phyloP scores from a whole-genome alignment of 2,888 invertebrate genomes.

The Eilema caniola region DNA sequence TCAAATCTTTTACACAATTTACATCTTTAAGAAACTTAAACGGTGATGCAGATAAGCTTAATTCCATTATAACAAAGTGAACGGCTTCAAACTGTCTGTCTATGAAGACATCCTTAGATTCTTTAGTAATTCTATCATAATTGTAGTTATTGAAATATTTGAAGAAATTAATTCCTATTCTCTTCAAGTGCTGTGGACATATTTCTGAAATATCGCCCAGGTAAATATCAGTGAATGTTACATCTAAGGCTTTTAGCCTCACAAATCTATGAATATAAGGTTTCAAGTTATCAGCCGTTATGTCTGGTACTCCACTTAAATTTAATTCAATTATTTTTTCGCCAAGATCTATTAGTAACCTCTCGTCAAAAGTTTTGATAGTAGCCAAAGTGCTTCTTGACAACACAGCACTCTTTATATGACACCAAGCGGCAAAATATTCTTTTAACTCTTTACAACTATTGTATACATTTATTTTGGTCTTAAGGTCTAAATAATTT shows the following conservation, averaged over 20 bases:
- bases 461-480: constrained; percentile 52
- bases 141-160: constrained; percentile 46
- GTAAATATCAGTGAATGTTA: constrained; percentile 62
- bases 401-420: constrained; percentile 48
- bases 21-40: constrained; percentile 54
- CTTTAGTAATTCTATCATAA: constrained; percentile 41
- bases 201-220: constrained; percentile 54
- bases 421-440: constrained; percentile 54
- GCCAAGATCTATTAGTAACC: constrained; percentile 49
- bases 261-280: constrained; percentile 46
- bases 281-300: constrained; percentile 50
- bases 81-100: constrained; percentile 49
- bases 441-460: constrained; percentile 44
- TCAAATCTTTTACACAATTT: constrained; percentile 48
- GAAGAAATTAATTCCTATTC: constrained; percentile 60
- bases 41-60: constrained; percentile 52
- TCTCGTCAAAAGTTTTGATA: constrained; percentile 47
- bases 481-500: constrained; percentile 46
- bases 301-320: constrained; percentile 56
- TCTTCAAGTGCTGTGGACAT: constrained; percentile 53
- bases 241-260: constrained; percentile 54
- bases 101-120: constrained; percentile 50
- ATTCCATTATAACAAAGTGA: constrained; percentile 60
- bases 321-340: constrained; percentile 53
- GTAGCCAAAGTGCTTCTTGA: constrained; percentile 54